A percentile compares a stretch with the other conserved stretches of the same genome.
phyloP scores from a whole-genome alignment of 1,140 invertebrate species.

The Anoplolepis gracilipes region DNA sequence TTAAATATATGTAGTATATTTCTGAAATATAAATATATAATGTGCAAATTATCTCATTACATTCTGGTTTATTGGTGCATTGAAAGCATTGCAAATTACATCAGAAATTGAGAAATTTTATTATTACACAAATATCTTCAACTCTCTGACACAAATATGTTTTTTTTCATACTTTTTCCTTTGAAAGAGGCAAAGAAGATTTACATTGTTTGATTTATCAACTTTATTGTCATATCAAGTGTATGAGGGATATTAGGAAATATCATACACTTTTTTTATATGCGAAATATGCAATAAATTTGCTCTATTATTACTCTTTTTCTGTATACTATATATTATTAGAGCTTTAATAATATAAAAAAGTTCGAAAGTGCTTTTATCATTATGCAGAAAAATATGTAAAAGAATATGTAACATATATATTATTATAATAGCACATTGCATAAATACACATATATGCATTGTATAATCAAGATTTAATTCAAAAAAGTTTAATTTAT shows the following conservation, averaged over 20 bases:
- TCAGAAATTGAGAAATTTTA: background rate
- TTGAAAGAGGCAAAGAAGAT: background rate
- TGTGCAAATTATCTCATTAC: conserved; percentile 29
- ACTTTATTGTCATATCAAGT: conserved; percentile 25
- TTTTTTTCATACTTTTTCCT: background rate
- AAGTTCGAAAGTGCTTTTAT: background rate
- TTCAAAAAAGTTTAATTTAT: conserved; percentile 51
- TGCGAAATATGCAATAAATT: conserved; percentile 10
- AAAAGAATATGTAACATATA: background rate
- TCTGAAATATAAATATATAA: conserved; percentile 28
- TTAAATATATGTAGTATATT: background rate
- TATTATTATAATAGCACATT: background rate
- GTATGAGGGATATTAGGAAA: background rate
- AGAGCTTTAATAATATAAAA: background rate
- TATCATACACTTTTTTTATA: conserved; percentile 31
- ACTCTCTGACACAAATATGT: background rate
- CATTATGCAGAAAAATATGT: conserved; percentile 11
- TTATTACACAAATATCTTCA: background rate
- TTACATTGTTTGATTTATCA: background rate
- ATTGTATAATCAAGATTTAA: too few relatives aligned
- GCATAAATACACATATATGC: conserved; percentile 17
- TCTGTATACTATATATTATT: background rate
- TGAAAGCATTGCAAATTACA: background rate
- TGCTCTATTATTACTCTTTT: background rate
- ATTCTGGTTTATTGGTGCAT: background rate